phyloP scores from a whole-genome alignment of 2,113 vertebrate genomes.

The Pangasianodon hypophthalmus region DNA sequence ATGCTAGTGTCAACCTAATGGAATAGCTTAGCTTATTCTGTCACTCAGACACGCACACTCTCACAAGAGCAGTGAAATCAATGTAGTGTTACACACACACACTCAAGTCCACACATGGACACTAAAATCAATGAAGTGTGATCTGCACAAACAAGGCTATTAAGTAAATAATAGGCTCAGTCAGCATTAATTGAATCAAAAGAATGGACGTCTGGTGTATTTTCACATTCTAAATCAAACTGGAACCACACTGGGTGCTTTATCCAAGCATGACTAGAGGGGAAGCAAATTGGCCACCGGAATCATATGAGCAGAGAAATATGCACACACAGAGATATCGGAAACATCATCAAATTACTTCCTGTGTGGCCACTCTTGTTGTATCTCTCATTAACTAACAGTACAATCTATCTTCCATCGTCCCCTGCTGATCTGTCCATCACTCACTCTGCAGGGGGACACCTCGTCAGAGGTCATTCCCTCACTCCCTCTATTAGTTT shows the following conservation, averaged over 20 bases:
- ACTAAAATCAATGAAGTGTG: slow-evolving; percentile 33
- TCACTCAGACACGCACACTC: slow-evolving; percentile 8
- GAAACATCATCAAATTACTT: neutral
- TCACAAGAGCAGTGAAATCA: slow-evolving; percentile 3
- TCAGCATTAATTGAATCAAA: slow-evolving; percentile 27
- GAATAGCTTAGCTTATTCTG: neutral
- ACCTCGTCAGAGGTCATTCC: slow-evolving; percentile 45
- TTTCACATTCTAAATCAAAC: neutral
- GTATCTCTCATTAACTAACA: slow-evolving; percentile 12
- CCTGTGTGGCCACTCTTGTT: neutral
- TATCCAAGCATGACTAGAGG: neutral
- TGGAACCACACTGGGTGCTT: slow-evolving; percentile 11
- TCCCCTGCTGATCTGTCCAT: neutral
- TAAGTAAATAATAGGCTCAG: slow-evolving; percentile 35
- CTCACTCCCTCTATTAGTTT: neutral
- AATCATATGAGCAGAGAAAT: neutral
- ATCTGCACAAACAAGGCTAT: slow-evolving; percentile 34
- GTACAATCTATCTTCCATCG: slow-evolving; percentile 48
- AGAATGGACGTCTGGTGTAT: neutral
- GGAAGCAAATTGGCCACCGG: neutral
- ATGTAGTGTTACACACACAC: slow-evolving; percentile 9
- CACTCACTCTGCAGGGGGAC: neutral
- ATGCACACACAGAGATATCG: neutral
- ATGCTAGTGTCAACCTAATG: slow-evolving; percentile 35
- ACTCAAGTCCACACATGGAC: neutral